phyloP scores from a whole-genome alignment of 64 coral and sea anemone species.

The Hydrozoanthus tunicans region DNA sequence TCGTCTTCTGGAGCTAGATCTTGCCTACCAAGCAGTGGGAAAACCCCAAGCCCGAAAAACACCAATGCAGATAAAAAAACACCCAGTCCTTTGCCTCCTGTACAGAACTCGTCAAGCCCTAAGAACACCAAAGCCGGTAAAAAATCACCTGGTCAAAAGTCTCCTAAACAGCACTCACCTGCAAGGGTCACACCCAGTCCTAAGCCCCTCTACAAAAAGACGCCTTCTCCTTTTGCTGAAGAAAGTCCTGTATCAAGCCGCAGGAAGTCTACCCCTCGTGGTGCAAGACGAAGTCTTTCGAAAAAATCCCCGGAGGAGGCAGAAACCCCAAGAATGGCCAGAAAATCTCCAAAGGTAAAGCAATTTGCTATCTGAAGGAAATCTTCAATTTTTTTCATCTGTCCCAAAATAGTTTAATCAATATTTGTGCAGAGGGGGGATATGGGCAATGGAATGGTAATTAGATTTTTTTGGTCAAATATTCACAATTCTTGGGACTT shows the following conservation, averaged over 20 bases:
- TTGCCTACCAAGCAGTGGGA: conserved; percentile 29
- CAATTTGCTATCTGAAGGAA: not conserved
- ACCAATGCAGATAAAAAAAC: not conserved
- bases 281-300: conserved; percentile 4
- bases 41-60: not conserved
- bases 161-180: not conserved
- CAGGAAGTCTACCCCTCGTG: not conserved
- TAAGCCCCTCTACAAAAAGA: not conserved
- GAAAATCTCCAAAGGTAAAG: conserved; percentile 21
- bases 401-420: not conserved
- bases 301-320: not conserved
- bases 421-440: not conserved
- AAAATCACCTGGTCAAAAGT: not conserved
- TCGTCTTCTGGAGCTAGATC: conserved; percentile 24
- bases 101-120: not conserved
- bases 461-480: too few species aligned
- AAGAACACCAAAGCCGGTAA: not conserved
- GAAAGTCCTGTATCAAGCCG: conserved; percentile 18
- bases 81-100: not conserved
- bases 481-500: too few species aligned
- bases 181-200: not conserved
- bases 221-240: not conserved
- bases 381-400: not conserved
- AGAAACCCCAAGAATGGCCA: not conserved
- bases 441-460: too few species aligned